A percentile compares a stretch with the other conserved stretches of the same genome.
Conservation (phyloP, 2,797 vertebrate species). For the Xyrichtys novacula region DNA sequence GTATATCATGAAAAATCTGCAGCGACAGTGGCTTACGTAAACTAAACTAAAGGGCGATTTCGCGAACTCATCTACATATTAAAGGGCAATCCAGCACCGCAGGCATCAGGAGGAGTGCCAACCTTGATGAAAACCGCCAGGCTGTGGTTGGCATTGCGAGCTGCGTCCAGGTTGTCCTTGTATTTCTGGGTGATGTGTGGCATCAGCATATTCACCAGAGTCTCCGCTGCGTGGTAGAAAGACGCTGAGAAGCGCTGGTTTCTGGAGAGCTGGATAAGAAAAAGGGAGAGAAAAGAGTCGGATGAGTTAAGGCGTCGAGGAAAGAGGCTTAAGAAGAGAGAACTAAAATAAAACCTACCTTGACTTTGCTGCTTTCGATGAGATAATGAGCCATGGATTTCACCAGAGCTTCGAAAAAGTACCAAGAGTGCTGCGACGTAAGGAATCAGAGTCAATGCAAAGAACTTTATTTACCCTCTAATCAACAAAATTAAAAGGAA, state of each 20-base stretch:
- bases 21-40: background rate
- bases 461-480: background rate
- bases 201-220: constrained; percentile 95
- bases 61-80: background rate
- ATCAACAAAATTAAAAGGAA: too few relatives aligned
- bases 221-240: constrained; percentile 94
- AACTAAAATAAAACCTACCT: constrained; percentile 82
- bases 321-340: background rate
- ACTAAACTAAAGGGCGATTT: background rate
- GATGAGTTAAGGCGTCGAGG: background rate
- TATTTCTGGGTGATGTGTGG: constrained; percentile 98
- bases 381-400: constrained; percentile 98
- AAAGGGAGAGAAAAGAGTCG: background rate
- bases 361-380: constrained; percentile 93
- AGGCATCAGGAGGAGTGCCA: constrained; percentile 1
- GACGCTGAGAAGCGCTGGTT: constrained; percentile 95
- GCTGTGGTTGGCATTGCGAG: constrained; percentile 97
- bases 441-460: constrained; percentile 27
- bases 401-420: constrained; percentile 96
- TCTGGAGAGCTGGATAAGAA: constrained; percentile 86
- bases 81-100: background rate
- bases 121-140: constrained; percentile 98
- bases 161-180: constrained; percentile 95
- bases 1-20: background rate
- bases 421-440: constrained; percentile 94